A percentile compares a stretch with the other conserved stretches of the same genome.
Evolutionary conservation across 2,888 invertebrate species (phyloP).

Genomic region (Merodon equestris): DNA sequence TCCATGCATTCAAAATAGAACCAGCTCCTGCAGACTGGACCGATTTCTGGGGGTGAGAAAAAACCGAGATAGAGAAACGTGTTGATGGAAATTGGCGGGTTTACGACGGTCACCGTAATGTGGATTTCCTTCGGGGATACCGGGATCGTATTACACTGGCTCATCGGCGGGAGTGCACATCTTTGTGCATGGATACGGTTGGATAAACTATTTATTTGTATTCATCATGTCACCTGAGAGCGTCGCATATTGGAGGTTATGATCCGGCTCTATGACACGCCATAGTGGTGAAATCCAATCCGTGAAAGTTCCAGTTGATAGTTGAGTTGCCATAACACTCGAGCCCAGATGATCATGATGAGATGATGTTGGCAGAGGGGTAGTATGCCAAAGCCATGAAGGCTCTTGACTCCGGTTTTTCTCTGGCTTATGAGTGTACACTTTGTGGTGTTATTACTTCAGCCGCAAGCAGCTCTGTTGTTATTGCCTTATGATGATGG

Average conservation of each 20-base stretch:
- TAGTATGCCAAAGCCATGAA: slow-evolving; percentile 24
- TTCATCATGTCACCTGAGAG: slow-evolving; percentile 63
- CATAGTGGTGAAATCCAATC: slow-evolving; percentile 53
- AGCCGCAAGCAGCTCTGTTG: slow-evolving; percentile 50
- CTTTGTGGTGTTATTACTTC: slow-evolving; percentile 43
- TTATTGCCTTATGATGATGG: slow-evolving; percentile 50
- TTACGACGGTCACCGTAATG: slow-evolving; percentile 50
- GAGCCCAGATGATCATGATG: slow-evolving; percentile 6
- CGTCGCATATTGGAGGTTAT: slow-evolving; percentile 58
- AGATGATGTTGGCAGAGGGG: background rate
- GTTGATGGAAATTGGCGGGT: slow-evolving; percentile 45
- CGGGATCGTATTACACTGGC: slow-evolving; percentile 19
- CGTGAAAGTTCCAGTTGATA: slow-evolving; percentile 48
- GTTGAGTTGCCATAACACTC: slow-evolving; percentile 1
- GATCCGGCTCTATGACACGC: slow-evolving; percentile 18
- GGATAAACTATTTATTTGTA: slow-evolving; percentile 60
- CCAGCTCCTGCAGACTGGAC: slow-evolving; percentile 1
- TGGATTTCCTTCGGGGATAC: slow-evolving; percentile 41
- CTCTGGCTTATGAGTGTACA: slow-evolving; percentile 24
- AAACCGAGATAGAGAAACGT: slow-evolving; percentile 3
- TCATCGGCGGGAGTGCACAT: slow-evolving; percentile 9
- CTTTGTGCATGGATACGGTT: slow-evolving; percentile 28
- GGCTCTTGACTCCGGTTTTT: slow-evolving; percentile 45
- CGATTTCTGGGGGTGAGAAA: too few species aligned
- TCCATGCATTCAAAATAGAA: slow-evolving; percentile 54